These are phyloP conservation scores for Ridgeia piscesae DNA, from an alignment of 1,140 invertebrate genomes.

Conservation along the genomic window DNA sequence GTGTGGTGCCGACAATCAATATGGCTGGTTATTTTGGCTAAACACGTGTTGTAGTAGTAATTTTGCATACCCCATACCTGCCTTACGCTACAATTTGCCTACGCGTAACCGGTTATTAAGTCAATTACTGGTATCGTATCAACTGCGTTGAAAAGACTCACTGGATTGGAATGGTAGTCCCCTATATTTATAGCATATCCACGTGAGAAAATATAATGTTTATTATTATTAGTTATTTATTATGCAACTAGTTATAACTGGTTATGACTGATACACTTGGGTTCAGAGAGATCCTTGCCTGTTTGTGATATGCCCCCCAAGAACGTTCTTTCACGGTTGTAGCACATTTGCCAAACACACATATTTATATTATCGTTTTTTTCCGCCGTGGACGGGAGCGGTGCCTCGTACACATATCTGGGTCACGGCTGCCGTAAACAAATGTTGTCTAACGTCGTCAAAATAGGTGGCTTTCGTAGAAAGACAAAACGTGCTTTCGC, in stretches of 20 bases:
- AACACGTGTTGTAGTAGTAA: too few species aligned
- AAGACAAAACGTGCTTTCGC: neutral
- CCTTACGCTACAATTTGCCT: too few species aligned
- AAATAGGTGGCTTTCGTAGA: neutral
- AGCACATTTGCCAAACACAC: neutral
- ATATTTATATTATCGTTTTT: neutral
- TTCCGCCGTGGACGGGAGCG: neutral
- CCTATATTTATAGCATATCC: too few species aligned
- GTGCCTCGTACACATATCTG: neutral
- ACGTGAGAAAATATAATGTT: too few species aligned
- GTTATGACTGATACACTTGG: neutral
- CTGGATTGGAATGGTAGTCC: too few species aligned
- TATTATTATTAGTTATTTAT: too few species aligned
- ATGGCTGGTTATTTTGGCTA: too few species aligned
- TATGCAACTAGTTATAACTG: too few species aligned
- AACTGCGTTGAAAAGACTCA: too few species aligned
- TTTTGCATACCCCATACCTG: too few species aligned
- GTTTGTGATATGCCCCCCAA: neutral
- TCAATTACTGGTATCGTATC: too few species aligned
- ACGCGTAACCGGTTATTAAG: too few species aligned
- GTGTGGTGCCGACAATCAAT: neutral
- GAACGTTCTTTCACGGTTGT: neutral
- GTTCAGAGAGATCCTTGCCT: neutral
- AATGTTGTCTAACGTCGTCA: neutral
- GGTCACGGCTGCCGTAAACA: neutral